phyloP scores from a whole-genome alignment of 1,140 invertebrate species.

The Elymnias hypermnestra region DNA sequence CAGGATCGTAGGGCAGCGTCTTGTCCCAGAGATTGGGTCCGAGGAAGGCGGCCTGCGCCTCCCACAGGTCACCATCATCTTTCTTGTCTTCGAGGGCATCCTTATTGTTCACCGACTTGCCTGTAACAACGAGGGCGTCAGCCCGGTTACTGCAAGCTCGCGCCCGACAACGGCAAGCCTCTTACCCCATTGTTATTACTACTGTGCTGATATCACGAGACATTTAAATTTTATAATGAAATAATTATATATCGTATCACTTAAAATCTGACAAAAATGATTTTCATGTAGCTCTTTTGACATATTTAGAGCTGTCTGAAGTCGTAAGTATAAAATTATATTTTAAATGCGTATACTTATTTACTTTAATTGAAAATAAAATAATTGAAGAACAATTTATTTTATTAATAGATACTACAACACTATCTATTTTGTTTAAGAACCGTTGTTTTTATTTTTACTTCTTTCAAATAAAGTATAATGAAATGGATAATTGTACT shows the following conservation, averaged over 20 bases:
- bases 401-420: too few relatives aligned
- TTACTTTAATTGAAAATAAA: too few relatives aligned
- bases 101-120: conserved; percentile 79
- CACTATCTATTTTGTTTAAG: too few relatives aligned
- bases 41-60: conserved; percentile 94
- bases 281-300: too few relatives aligned
- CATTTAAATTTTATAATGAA: too few relatives aligned
- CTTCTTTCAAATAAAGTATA: not conserved
- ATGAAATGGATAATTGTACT: not conserved
- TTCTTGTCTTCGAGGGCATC: conserved; percentile 86
- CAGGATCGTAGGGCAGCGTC: conserved; percentile 90
- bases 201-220: not conserved
- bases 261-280: too few relatives aligned
- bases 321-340: not conserved
- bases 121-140: conserved; percentile 71
- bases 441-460: too few relatives aligned
- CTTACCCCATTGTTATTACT: conserved; percentile 1
- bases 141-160: conserved; percentile 47
- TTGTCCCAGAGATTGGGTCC: conserved; percentile 97
- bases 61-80: conserved; percentile 90
- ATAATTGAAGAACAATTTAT: too few relatives aligned
- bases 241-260: too few relatives aligned
- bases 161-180: conserved; percentile 19
- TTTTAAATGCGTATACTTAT: not conserved
- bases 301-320: too few relatives aligned